These are phyloP conservation scores for Nephrotoma guestfalica DNA, from an alignment of 2,888 invertebrate genomes.

Conservation along the genomic window DNA sequence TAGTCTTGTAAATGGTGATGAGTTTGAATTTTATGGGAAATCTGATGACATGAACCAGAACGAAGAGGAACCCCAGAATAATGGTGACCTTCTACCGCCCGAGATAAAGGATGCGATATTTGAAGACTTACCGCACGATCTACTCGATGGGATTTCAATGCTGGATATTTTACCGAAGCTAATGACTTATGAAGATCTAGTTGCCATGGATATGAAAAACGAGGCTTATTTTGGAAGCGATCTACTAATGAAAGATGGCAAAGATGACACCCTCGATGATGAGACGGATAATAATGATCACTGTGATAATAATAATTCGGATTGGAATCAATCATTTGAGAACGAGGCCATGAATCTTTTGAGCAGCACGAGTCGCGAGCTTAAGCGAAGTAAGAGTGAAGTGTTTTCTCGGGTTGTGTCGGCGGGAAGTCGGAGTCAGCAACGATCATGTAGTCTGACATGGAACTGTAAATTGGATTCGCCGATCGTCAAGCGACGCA, in stretches of 20 bases:
- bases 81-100: slow-evolving; percentile 67
- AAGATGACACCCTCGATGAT: slow-evolving; percentile 26
- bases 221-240: slow-evolving; percentile 37
- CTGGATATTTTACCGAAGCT: slow-evolving; percentile 67
- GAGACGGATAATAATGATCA: slow-evolving; percentile 25
- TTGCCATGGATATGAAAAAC: slow-evolving; percentile 45
- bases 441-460: slow-evolving; percentile 50
- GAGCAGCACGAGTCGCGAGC: slow-evolving; percentile 34
- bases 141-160: slow-evolving; percentile 72
- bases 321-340: slow-evolving; percentile 7
- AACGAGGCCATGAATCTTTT: slow-evolving; percentile 23
- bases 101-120: slow-evolving; percentile 77
- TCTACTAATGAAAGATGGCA: slow-evolving; percentile 29
- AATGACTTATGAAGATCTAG: slow-evolving; percentile 52
- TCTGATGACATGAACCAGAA: slow-evolving; percentile 18
- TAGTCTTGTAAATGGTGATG: slow-evolving; percentile 21
- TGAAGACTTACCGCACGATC: slow-evolving; percentile 68
- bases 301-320: slow-evolving; percentile 11
- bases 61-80: slow-evolving; percentile 64
- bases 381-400: slow-evolving; percentile 52
- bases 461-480: slow-evolving; percentile 57
- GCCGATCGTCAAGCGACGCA: slow-evolving; percentile 51
- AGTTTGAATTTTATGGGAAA: slow-evolving; percentile 15
- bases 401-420: slow-evolving; percentile 30
- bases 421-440: slow-evolving; percentile 41